Percentiles rank a stretch among this genome's conserved stretches.
phyloP scores from a whole-genome alignment of 2,113 vertebrate genomes.

The Oenanthe oenanthe region DNA sequence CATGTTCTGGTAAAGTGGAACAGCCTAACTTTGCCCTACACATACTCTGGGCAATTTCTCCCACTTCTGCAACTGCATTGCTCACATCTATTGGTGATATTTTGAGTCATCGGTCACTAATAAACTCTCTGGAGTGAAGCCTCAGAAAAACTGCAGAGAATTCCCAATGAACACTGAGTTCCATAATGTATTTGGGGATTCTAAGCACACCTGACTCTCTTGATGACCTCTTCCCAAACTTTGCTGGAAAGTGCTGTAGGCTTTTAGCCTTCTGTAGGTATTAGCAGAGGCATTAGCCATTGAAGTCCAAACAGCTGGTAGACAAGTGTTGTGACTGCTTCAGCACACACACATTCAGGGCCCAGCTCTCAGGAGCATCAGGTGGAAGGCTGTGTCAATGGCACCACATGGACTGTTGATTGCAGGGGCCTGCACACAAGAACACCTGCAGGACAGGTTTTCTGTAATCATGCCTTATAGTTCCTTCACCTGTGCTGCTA shows the following conservation, averaged over 20 bases:
- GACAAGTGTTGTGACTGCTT: neutral
- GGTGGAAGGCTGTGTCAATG: neutral
- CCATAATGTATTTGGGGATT: neutral
- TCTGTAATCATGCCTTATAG: neutral
- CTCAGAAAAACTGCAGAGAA: neutral
- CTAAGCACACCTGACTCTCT: neutral
- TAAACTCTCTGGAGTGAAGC: neutral
- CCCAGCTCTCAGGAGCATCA: neutral
- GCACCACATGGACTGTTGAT: neutral
- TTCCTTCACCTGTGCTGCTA: neutral
- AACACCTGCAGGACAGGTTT: neutral
- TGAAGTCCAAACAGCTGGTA: neutral
- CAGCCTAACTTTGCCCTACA: neutral
- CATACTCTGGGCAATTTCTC: neutral
- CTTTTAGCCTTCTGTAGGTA: neutral
- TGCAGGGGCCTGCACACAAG: neutral
- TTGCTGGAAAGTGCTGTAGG: neutral
- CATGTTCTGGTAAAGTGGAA: neutral
- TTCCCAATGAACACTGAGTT: neutral
- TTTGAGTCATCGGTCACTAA: neutral
- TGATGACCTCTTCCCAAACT: neutral
- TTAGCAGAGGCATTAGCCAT: neutral
- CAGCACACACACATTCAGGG: neutral
- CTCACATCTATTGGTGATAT: neutral
- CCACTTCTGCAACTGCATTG: neutral